Evolutionary conservation across 2,113 vertebrate species (phyloP), one percentile per base, ranked within the genome.

Genomic region (Aix galericulata): DNA sequence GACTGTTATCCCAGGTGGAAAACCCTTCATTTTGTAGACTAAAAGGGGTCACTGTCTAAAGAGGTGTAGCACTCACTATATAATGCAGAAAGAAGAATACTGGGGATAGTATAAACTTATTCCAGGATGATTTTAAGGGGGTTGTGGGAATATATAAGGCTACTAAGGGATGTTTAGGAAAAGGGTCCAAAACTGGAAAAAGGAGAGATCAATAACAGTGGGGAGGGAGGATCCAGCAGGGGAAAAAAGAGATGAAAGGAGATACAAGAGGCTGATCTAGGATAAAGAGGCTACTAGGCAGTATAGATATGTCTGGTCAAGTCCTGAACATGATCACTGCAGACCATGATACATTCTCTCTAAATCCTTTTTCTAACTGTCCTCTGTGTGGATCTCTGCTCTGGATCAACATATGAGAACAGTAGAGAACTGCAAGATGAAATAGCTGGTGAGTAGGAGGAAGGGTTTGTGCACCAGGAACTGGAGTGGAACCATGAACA

Each of bases 291-390:
- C 8, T 66, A 6, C 16, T 23, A 15, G n/a, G 9, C 16, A 29
- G 21, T 25, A 46, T 17, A 9, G 32, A 13, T 13, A 56, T 36
- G 32, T 29, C 26, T 36, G 31, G 3, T 3, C 22, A 44, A 8
- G 5, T 60, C 9, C 55, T 42, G 5, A 4, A 50, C 18, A 4
- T 1, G 0, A 4, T 21, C 42, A 29, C 34, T 80, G 23, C 31
- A 40, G n/a, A 29, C 10, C 29, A 13, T 52, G 27, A 20, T 23
- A 25, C 4, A 38, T 13, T 9, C 9, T 59, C 29, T 27, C 18
- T 79, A 66, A 58, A 52, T 29, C 17, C 17, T 64, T 29, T 59
- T 85, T 79, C 42, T 55, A 36, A 22, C 17, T 42, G 1, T 73
- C 5, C 40, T 55, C n/a, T 60, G 18, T 14, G 13, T 21, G n/a